Percentiles rank a stretch among this genome's conserved stretches.
These are phyloP conservation scores for Hippoglossus hippoglossus DNA, from an alignment of 2,797 vertebrate species.

Conservation along the genomic window DNA sequence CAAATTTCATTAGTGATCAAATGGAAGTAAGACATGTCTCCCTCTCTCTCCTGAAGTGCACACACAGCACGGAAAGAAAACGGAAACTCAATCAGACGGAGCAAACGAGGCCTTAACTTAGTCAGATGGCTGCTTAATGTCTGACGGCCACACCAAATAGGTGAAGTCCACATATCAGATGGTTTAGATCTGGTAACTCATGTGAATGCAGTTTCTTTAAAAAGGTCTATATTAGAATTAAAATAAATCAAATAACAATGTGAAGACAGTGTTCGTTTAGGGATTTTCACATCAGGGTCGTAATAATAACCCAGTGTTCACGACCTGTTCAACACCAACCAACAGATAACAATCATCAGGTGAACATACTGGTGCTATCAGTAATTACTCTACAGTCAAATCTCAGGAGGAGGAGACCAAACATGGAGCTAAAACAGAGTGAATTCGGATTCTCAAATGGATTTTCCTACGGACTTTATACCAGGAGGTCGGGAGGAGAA, in stretches of 20 bases:
- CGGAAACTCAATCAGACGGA: constrained; percentile 68
- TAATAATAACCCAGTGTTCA: not conserved
- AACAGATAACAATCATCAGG: not conserved
- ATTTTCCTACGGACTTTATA: no score
- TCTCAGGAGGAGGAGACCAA: no score
- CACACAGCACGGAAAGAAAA: constrained; percentile 47
- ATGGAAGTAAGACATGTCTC: constrained; percentile 57
- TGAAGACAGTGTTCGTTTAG: no score
- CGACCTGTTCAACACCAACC: not conserved
- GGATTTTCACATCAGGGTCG: no score
- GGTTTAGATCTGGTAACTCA: not conserved
- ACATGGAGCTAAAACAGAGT: no score
- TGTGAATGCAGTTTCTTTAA: not conserved
- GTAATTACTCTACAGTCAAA: not conserved
- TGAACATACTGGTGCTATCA: not conserved
- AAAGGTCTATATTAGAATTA: no score
- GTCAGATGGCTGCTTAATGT: constrained; percentile 37
- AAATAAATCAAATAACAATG: no score
- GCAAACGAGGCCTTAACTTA: constrained; percentile 12
- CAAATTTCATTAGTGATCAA: constrained; percentile 81
- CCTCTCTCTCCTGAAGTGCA: constrained; percentile 46
- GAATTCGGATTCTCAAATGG: no score
- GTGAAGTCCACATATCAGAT: not conserved
- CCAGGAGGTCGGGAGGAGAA: no score
- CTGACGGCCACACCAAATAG: not conserved